Evolutionary conservation across 2,797 vertebrate species (phyloP).

Genomic region (Sebastes miniatus): DNA sequence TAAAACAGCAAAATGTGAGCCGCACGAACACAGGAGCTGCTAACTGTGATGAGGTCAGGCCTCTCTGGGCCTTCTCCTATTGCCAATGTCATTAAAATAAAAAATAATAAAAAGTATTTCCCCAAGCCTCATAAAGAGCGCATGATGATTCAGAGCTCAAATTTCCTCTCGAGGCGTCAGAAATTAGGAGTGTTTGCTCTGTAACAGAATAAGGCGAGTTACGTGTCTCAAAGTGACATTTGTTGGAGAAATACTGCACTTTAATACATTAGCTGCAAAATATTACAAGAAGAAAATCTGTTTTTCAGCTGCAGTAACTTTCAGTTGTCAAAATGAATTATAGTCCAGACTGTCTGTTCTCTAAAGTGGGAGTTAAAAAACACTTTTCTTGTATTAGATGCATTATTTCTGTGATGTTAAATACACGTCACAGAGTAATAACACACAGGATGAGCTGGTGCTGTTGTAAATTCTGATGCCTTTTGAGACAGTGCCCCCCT

Average conservation of each 20-base stretch:
- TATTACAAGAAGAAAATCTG: not conserved
- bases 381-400: not conserved
- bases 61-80: constrained; percentile 25
- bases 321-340: not conserved
- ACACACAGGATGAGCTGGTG: not conserved
- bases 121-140: constrained; percentile 49
- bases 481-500: constrained; percentile 69
- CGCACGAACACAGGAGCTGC: constrained; percentile 58
- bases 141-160: constrained; percentile 45
- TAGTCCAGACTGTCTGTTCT: no score
- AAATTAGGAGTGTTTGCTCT: constrained; percentile 12
- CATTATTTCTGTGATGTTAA: not conserved
- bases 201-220: constrained; percentile 4
- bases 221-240: not conserved
- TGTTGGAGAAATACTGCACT: not conserved
- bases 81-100: constrained; percentile 57
- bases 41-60: constrained; percentile 44
- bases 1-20: constrained; percentile 57
- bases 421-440: not conserved
- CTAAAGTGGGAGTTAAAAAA: not conserved
- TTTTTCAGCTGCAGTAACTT: not conserved
- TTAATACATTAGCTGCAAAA: not conserved
- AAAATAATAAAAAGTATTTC: constrained; percentile 32
- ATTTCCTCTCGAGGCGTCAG: constrained; percentile 15
- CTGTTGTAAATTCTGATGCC: not conserved